A percentile compares a stretch with the other conserved stretches of the same genome.
Evolutionary conservation across 2,113 vertebrate species (phyloP).

Genomic region (Mobula hypostoma): DNA sequence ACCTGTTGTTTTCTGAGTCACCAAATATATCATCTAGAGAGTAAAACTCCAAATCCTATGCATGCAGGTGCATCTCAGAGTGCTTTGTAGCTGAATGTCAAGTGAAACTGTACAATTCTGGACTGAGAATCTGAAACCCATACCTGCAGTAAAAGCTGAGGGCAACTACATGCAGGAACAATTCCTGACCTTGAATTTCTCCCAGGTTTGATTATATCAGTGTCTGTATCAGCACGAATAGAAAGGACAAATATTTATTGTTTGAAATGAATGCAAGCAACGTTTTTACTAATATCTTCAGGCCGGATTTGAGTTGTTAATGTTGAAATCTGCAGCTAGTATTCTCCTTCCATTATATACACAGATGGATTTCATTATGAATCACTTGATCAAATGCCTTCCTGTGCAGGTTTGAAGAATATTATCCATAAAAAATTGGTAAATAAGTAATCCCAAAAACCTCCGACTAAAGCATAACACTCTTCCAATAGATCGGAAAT

Average conservation of each 20-base stretch:
- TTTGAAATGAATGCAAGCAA: not conserved
- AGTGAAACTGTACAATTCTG: not conserved
- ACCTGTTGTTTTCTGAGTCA: not conserved
- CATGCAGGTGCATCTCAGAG: not conserved
- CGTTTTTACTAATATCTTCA: not conserved
- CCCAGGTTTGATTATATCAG: not conserved
- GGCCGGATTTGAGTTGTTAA: conserved; percentile 2
- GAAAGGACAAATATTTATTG: not conserved
- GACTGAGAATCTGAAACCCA: not conserved
- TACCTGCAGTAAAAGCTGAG: not conserved
- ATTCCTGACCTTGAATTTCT: not conserved
- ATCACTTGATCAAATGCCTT: not conserved
- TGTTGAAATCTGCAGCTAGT: not conserved
- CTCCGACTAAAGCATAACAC: not conserved
- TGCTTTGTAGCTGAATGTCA: not conserved
- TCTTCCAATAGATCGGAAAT: not conserved
- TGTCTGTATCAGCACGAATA: not conserved
- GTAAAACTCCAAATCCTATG: not conserved
- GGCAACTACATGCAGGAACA: not conserved
- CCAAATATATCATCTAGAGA: not conserved
- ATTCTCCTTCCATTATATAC: not conserved
- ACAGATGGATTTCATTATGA: conserved; percentile 8
- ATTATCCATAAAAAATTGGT: conserved; percentile 15
- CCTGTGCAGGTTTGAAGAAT: conserved; percentile 11
- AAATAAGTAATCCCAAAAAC: not conserved